Evolutionary conservation across 2,113 vertebrate species (phyloP), one percentile per base, ranked within the genome.

Genomic region (Chionis minor): DNA sequence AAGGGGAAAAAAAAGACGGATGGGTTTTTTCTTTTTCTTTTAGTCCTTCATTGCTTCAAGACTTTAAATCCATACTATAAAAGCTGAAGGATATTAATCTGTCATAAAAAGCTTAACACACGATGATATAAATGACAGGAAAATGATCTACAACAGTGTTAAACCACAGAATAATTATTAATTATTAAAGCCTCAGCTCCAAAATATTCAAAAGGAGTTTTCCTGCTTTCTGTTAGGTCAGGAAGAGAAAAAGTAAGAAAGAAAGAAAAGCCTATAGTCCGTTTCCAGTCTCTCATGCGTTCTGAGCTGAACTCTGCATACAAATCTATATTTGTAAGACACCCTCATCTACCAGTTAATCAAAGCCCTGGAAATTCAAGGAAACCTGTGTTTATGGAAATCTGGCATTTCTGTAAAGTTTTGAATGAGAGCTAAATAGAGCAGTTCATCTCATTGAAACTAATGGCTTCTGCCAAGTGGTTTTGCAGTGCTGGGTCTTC

Each of bases 401-500:
- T 98, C 98, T 98, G 97, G 98, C 98, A 92, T 98, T 98, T 98
- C 98, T 98, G 97, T 98, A 97, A 97, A 98, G 98, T 98, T 98
- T 97, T 98, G 97, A 98, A 98, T 98, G 98, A 98, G 98, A 97
- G 96, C 98, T 98, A 98, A 98, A 98, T 99, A 99, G 98, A 98
- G 98, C 98, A 98, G 97, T 98, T 98, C 98, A 99, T 98, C 98
- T 98, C 98, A 99, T 98, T 99, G 98, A 98, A 99, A 95, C 86
- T 96, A 98, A 98, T 97, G 96, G 90, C 95, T 98, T 98, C 98
- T 99, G 99, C 98, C 98, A 99, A 98, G 98, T 97, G 96, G 98
- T 98, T 99, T 99, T 98, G 98, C 98, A 99, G 98, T 90, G 96
- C 98, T 96, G 92, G 96, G 98, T 98, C 98, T 99, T 98, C 98